Conservation (phyloP, 2,797 vertebrate genomes). For the Erethizon dorsatum region DNA sequence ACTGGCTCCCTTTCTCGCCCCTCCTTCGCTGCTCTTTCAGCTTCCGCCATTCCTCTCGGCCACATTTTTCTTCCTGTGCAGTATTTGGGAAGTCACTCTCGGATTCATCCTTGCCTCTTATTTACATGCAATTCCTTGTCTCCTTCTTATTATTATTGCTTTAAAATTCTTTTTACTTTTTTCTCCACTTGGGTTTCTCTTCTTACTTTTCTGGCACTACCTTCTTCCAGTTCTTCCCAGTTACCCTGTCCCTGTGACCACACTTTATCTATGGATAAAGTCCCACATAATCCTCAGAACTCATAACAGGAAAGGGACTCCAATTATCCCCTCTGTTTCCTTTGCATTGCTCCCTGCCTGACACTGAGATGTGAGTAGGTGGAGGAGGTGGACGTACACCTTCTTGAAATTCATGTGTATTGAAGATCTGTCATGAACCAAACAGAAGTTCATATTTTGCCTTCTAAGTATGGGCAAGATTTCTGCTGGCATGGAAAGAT, state of each 20-base stretch:
- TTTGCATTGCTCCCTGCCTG: not conserved
- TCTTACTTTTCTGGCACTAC: constrained; percentile 60
- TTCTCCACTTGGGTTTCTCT: constrained; percentile 9
- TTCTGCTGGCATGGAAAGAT: constrained; percentile 22
- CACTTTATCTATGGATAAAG: not conserved
- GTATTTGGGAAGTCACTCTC: constrained; percentile 37
- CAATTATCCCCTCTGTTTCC: not conserved
- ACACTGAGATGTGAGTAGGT: not conserved
- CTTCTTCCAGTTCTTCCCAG: not conserved
- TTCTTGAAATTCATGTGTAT: constrained; percentile 1
- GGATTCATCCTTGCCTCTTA: constrained; percentile 23
- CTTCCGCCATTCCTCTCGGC: not conserved
- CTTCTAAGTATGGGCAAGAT: not conserved
- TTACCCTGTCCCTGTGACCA: constrained; percentile 35
- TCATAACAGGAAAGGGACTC: not conserved
- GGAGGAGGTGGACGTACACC: too few species aligned
- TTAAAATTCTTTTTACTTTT: not conserved
- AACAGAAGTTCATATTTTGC: constrained; percentile 21
- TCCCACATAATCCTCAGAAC: not conserved
- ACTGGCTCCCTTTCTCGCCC: not conserved
- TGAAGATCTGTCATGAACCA: not conserved
- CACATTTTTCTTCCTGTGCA: constrained; percentile 32
- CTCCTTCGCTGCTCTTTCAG: constrained; percentile 65
- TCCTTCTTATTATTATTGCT: constrained; percentile 44
- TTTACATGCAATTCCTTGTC: constrained; percentile 63